A percentile compares a stretch with the other conserved stretches of the same genome.
Evolutionary conservation across 35 echinoderm and acorn worm genomes (phyloP).

Genomic region (Ptychodera flava): DNA sequence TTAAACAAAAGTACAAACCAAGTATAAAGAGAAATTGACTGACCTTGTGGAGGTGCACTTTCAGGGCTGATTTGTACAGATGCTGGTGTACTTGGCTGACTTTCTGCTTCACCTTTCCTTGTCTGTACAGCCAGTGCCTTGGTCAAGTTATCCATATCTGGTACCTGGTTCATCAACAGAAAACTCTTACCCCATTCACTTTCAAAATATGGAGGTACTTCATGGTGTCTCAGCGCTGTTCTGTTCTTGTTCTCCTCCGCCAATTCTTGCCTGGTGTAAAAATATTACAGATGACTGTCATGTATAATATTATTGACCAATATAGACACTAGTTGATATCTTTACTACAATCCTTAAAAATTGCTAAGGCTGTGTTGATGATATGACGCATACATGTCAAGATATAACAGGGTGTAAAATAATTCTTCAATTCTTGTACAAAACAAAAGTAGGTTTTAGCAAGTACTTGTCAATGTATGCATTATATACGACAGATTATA

Average conservation of each 20-base stretch:
- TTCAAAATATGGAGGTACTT: slow-evolving; percentile 80
- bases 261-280: slow-evolving; percentile 38
- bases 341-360: no score
- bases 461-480: no score
- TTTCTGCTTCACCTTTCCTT: slow-evolving; percentile 33
- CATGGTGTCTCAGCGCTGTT: slow-evolving; percentile 55
- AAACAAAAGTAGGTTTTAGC: no score
- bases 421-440: no score
- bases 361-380: no score
- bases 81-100: slow-evolving; percentile 74
- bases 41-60: not conserved
- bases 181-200: slow-evolving; percentile 71
- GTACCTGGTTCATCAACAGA: slow-evolving; percentile 21
- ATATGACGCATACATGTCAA: no score
- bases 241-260: slow-evolving; percentile 60
- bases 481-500: no score
- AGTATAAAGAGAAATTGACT: no score
- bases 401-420: no score
- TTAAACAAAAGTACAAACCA: no score
- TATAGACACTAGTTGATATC: no score
- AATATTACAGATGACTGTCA: not conserved
- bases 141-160: slow-evolving; percentile 81
- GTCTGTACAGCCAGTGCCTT: slow-evolving; percentile 62
- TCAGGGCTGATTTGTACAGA: not conserved
- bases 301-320: no score